Evolutionary conservation across 2,797 vertebrate species (phyloP).

Genomic region (Trachurus trachurus): DNA sequence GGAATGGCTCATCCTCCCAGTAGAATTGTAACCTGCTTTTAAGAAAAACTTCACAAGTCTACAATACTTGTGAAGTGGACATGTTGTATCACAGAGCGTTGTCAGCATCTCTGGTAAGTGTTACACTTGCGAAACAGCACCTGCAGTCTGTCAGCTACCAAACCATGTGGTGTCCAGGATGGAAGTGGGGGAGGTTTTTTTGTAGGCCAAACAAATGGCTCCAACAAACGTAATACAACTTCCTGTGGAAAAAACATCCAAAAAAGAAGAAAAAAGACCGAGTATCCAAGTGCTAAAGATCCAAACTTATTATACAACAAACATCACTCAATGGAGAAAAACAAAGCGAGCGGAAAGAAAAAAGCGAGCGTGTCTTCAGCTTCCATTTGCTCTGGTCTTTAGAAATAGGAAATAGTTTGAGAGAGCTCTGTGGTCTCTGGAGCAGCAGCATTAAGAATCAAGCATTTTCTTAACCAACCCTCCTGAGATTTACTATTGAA

Average conservation of each 20-base stretch:
- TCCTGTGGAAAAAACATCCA: conserved; percentile 45
- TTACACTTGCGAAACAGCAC: conserved; percentile 49
- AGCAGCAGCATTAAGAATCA: conserved; percentile 61
- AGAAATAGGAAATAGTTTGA: conserved; percentile 59
- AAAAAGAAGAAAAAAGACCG: conserved; percentile 22
- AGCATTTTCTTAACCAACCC: conserved; percentile 62
- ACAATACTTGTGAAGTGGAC: conserved; percentile 12
- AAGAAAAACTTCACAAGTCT: conserved; percentile 6
- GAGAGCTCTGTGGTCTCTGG: conserved; percentile 57
- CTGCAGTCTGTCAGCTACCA: conserved; percentile 62
- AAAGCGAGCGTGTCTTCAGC: conserved; percentile 9
- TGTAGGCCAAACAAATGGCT: conserved; percentile 45
- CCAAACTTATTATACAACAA: conserved; percentile 4
- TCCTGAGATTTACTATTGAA: conserved; percentile 79
- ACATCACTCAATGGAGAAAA: conserved; percentile 39
- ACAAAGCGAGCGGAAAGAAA: neutral
- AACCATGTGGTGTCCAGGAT: conserved; percentile 43
- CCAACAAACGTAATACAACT: conserved; percentile 23
- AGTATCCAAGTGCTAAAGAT: neutral
- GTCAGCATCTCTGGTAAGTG: conserved; percentile 52
- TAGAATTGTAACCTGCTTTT: neutral
- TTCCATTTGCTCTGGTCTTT: conserved; percentile 39
- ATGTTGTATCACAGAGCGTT: conserved; percentile 29
- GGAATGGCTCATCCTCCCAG: neutral
- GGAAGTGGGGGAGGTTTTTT: conserved; percentile 23